Evolutionary conservation across 1,140 invertebrate species (phyloP).

Genomic region (Drosophila pseudoobscura): DNA sequence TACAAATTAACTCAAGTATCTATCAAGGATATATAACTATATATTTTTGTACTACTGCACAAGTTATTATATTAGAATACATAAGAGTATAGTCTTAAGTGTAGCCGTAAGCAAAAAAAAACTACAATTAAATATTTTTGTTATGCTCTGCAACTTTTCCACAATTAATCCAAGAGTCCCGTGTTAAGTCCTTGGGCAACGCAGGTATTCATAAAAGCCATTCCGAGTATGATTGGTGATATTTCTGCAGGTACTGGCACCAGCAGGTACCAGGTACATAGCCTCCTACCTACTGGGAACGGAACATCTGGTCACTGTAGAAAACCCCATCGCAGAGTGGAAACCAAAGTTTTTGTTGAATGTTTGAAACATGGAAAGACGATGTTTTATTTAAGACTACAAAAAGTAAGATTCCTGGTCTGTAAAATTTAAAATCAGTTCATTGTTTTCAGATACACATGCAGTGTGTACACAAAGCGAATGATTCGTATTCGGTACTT

Average conservation of each 20-base stretch:
- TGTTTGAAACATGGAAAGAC: slow-evolving; percentile 81
- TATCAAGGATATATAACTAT: slow-evolving; percentile 2
- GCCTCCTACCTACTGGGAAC: slow-evolving; percentile 21
- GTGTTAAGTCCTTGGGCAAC: no score
- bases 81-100: slow-evolving; percentile 15
- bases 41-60: slow-evolving; percentile 33
- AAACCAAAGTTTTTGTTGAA: slow-evolving; percentile 6
- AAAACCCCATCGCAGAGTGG: slow-evolving; percentile 12
- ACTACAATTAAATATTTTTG: neutral
- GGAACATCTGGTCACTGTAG: neutral
- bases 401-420: slow-evolving; percentile 17
- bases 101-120: neutral
- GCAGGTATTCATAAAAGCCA: no score
- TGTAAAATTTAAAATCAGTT: neutral
- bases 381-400: slow-evolving; percentile 53
- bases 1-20: slow-evolving; percentile 17
- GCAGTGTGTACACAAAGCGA: slow-evolving; percentile 36
- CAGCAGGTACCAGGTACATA: no score
- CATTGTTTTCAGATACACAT: slow-evolving; percentile 50
- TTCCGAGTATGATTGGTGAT: no score
- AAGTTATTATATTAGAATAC: neutral
- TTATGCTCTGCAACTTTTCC: slow-evolving; percentile 3
- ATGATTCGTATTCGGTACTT: slow-evolving; percentile 28
- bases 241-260: slow-evolving; percentile 3
- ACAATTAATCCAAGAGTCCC: neutral